phyloP scores from a whole-genome alignment of 1,140 invertebrate genomes.

The Theocolax elegans region DNA sequence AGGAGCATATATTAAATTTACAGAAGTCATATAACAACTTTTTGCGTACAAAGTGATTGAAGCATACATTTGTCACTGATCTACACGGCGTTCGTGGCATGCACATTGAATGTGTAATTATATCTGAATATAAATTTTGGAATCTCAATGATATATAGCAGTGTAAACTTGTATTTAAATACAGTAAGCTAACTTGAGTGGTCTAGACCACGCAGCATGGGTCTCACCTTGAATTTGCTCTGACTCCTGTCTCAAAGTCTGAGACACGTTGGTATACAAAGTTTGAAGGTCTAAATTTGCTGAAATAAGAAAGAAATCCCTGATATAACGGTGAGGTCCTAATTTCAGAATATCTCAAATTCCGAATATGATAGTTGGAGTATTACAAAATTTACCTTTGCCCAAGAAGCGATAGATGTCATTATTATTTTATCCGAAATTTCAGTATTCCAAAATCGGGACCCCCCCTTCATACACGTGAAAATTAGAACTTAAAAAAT shows the following conservation, averaged over 20 bases:
- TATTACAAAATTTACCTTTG: background rate
- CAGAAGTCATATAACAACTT: constrained; percentile 21
- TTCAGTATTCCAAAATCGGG: constrained; percentile 24
- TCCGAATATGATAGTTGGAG: constrained; percentile 16
- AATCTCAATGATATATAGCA: constrained; percentile 41
- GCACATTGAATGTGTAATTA: constrained; percentile 58
- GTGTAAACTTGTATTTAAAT: constrained; percentile 48
- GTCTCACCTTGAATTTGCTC: constrained; percentile 71
- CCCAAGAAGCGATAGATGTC: no score
- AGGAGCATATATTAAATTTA: constrained; percentile 26
- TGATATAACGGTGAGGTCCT: constrained; percentile 58
- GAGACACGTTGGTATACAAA: constrained; percentile 73
- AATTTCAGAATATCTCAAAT: constrained; percentile 36
- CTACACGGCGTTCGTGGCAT: constrained; percentile 52
- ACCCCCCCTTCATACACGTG: background rate
- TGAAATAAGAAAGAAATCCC: constrained; percentile 70
- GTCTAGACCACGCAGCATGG: constrained; percentile 63
- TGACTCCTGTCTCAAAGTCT: constrained; percentile 71
- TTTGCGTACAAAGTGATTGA: constrained; percentile 47
- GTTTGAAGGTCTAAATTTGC: constrained; percentile 72
- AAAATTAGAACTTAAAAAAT: constrained; percentile 45
- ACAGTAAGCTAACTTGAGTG: constrained; percentile 62
- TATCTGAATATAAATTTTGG: constrained; percentile 32
- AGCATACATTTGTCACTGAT: constrained; percentile 54
- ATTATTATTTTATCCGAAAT: no score